These are phyloP conservation scores for Ornithorhynchus anatinus DNA, from an alignment of 2,113 vertebrate species.

Conservation along the genomic window DNA sequence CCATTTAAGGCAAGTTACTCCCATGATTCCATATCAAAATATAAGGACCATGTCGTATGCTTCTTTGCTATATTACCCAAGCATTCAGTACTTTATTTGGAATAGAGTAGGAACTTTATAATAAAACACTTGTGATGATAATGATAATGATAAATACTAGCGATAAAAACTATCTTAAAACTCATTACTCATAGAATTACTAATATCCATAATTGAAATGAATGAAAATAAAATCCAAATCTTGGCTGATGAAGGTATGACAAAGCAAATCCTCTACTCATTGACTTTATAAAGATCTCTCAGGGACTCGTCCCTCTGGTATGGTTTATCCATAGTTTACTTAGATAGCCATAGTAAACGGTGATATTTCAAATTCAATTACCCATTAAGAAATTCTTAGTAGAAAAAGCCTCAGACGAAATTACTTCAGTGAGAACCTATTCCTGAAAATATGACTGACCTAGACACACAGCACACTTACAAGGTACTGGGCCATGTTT, in stretches of 20 bases:
- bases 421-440: background rate
- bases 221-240: background rate
- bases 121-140: too few relatives aligned
- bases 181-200: slow-evolving; percentile 4
- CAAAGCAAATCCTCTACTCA: background rate
- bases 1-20: too few relatives aligned
- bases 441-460: slow-evolving; percentile 7
- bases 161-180: background rate
- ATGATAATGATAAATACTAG: background rate
- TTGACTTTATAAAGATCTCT: background rate
- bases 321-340: background rate
- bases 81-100: too few relatives aligned
- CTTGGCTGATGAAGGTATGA: background rate
- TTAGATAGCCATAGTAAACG: background rate
- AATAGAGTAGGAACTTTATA: too few relatives aligned
- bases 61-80: too few relatives aligned
- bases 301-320: background rate
- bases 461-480: background rate
- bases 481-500: background rate
- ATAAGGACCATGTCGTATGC: too few relatives aligned
- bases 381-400: slow-evolving; percentile 2
- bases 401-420: background rate
- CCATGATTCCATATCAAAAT: too few relatives aligned
- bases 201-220: background rate
- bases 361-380: background rate